Evolutionary conservation across 2,113 vertebrate genomes (phyloP).

Genomic region (Ranitomeya imitator): DNA sequence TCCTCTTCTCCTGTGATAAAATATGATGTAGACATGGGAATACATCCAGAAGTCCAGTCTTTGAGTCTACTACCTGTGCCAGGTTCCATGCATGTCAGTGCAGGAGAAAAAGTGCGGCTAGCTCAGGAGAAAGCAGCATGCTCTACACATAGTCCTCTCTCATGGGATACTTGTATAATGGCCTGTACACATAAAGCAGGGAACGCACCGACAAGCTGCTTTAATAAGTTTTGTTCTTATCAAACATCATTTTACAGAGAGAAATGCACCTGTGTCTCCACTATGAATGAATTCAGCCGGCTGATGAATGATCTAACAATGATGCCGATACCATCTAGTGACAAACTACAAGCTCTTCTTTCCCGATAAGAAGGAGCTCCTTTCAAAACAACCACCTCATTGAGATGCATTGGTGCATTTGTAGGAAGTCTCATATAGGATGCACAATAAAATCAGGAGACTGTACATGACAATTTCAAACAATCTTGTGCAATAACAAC

Average conservation of each 20-base stretch:
- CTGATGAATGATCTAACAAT: neutral
- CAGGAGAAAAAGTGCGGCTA: neutral
- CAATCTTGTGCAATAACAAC: conserved; percentile 25
- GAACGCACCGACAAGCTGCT: neutral
- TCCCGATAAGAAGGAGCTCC: neutral
- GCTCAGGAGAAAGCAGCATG: neutral
- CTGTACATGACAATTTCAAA: conserved; percentile 24
- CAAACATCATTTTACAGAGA: neutral
- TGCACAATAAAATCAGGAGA: conserved; percentile 15
- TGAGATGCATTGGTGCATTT: neutral
- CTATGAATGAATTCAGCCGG: neutral
- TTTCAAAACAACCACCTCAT: neutral
- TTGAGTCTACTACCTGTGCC: neutral
- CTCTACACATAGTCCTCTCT: neutral
- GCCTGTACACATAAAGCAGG: neutral
- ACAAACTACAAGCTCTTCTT: neutral
- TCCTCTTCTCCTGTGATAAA: neutral
- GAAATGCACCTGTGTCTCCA: neutral
- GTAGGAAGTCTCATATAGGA: neutral
- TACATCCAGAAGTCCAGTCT: neutral
- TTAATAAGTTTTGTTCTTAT: neutral
- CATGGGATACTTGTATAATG: neutral
- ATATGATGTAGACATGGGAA: neutral
- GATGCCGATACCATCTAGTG: neutral
- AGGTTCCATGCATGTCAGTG: neutral